Evolutionary conservation across 1,140 invertebrate species (phyloP).

Genomic region (Carcinoscorpius rotundicauda): DNA sequence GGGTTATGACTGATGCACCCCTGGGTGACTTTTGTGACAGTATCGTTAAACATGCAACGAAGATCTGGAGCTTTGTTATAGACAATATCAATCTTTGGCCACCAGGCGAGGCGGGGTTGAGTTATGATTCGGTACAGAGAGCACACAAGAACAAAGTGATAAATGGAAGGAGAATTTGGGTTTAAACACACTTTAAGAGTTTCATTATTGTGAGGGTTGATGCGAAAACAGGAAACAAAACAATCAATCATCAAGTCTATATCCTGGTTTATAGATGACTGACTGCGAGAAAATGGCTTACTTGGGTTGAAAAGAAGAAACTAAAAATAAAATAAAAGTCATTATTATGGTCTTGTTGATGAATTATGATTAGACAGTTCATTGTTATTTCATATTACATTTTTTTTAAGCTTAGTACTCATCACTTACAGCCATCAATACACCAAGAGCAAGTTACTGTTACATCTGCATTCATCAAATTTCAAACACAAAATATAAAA

Average conservation of each 20-base stretch:
- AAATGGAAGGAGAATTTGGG: conserved; percentile 65
- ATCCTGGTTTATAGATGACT: conserved; percentile 53
- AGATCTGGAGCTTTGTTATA: conserved; percentile 85
- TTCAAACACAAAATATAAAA: too few relatives aligned
- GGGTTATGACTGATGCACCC: conserved; percentile 76
- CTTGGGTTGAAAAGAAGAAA: conserved; percentile 75
- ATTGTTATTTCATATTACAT: too few relatives aligned
- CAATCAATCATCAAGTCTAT: conserved; percentile 95
- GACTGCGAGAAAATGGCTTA: conserved; percentile 74
- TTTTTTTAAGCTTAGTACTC: too few relatives aligned
- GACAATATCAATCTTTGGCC: conserved; percentile 93
- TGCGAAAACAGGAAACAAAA: conserved; percentile 93
- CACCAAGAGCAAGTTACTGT: too few relatives aligned
- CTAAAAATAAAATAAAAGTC: conserved; percentile 32
- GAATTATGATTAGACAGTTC: too few relatives aligned
- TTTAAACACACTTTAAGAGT: conserved; percentile 85
- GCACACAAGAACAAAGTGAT: conserved; percentile 89
- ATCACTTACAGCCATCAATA: too few relatives aligned
- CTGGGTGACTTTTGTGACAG: conserved; percentile 87
- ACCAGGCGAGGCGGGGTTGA: conserved; percentile 83
- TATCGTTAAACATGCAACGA: conserved; percentile 88
- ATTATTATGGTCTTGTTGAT: too few relatives aligned
- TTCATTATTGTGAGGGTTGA: conserved; percentile 92
- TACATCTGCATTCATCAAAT: too few relatives aligned
- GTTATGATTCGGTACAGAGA: conserved; percentile 80